Evolutionary conservation across 2,797 vertebrate species (phyloP).

Genomic region (Zenarchopterus dispar): DNA sequence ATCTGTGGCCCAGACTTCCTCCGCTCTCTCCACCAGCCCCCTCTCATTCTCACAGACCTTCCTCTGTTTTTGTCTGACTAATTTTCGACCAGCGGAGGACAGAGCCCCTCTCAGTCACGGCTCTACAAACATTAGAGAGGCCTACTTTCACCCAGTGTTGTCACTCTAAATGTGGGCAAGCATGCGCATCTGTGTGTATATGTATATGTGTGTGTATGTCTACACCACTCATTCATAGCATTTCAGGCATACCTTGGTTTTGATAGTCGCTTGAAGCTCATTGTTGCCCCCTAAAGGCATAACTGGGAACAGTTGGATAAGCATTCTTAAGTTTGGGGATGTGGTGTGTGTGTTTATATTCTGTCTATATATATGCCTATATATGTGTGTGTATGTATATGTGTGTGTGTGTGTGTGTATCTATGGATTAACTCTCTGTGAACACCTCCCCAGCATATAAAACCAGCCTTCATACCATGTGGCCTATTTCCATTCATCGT

Average conservation of each 20-base stretch:
- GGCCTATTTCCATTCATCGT: conserved; percentile 63
- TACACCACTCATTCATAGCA: conserved; percentile 67
- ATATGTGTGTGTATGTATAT: too few species aligned
- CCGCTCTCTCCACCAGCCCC: conserved; percentile 45
- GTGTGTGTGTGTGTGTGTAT: too few species aligned
- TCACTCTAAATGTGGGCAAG: conserved; percentile 47
- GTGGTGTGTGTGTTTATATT: too few species aligned
- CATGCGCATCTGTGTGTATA: conserved; percentile 32
- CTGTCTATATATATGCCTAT: too few species aligned
- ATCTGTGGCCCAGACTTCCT: conserved; percentile 84
- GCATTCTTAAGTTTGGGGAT: not conserved
- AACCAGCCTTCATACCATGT: conserved; percentile 70
- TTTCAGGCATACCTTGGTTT: conserved; percentile 56
- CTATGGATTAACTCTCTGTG: conserved; percentile 49
- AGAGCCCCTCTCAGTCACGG: conserved; percentile 35
- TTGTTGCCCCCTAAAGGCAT: conserved; percentile 69
- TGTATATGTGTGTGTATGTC: conserved; percentile 23
- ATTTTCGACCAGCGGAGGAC: conserved; percentile 64
- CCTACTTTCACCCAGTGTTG: conserved; percentile 43
- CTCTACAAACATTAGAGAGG: conserved; percentile 42
- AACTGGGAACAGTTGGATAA: conserved; percentile 3
- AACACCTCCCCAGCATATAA: conserved; percentile 55
- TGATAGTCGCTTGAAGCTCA: conserved; percentile 45
- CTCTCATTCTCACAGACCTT: conserved; percentile 71
- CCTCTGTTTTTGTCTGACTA: conserved; percentile 66